These are phyloP conservation scores for Spodoptera frugiperda DNA, from an alignment of 1,140 invertebrate species.

Conservation along the genomic window DNA sequence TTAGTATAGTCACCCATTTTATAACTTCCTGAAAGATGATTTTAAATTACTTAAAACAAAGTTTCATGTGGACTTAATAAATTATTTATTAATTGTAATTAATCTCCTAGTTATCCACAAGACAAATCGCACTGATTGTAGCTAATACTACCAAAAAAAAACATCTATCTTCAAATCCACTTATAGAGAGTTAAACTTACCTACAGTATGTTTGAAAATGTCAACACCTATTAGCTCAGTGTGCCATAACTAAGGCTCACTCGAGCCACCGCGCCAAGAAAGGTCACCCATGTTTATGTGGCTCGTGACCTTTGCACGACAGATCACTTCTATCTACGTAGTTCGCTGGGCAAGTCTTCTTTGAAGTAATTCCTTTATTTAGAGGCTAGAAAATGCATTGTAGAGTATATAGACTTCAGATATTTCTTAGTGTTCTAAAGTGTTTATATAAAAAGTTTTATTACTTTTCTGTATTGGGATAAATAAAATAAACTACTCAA, in stretches of 20 bases:
- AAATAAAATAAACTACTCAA: too few species aligned
- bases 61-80: too few species aligned
- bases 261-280: conserved; percentile 44
- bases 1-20: too few species aligned
- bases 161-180: not conserved
- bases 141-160: not conserved
- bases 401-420: too few species aligned
- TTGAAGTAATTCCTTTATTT: not conserved
- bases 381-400: not conserved
- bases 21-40: too few species aligned
- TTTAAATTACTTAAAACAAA: too few species aligned
- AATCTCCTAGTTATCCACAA: too few species aligned
- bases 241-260: conserved; percentile 37
- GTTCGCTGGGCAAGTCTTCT: not conserved
- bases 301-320: conserved; percentile 38
- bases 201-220: conserved; percentile 40
- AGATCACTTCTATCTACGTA: conserved; percentile 33
- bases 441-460: too few species aligned
- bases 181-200: not conserved
- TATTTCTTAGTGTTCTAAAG: too few species aligned
- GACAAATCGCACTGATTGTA: not conserved
- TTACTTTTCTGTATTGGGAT: too few species aligned
- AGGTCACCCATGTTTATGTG: conserved; percentile 44
- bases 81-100: too few species aligned
- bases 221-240: conserved; percentile 40